These are phyloP conservation scores for Anthopleura xanthogrammica DNA, from an alignment of 92 coral and sea anemone genomes.

Conservation along the genomic window DNA sequence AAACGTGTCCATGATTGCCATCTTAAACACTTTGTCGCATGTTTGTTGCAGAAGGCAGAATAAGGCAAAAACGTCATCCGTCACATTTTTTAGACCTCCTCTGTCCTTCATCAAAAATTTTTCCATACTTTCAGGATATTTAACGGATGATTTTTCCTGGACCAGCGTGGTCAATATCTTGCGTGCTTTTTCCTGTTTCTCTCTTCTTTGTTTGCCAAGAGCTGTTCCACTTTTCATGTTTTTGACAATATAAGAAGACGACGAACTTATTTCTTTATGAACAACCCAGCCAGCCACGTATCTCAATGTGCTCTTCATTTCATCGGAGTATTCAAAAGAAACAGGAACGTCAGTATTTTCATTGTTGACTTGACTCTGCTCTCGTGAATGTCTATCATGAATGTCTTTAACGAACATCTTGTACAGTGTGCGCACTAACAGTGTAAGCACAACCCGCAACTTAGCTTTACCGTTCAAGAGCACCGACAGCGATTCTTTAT, in stretches of 20 bases:
- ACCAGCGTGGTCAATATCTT: too few relatives aligned
- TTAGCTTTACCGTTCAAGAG: not conserved
- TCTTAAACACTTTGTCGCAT: not conserved
- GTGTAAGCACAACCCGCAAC: not conserved
- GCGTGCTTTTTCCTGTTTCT: not conserved
- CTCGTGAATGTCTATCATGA: not conserved
- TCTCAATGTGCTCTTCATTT: not conserved
- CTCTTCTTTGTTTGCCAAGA: not conserved
- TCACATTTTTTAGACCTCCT: conserved; percentile 1
- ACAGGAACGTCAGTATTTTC: not conserved
- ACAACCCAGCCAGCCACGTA: conserved; percentile 4
- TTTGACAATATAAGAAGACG: not conserved
- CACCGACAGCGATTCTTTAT: not conserved
- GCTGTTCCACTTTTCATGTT: not conserved
- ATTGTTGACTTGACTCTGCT: not conserved
- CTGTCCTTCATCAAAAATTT: not conserved
- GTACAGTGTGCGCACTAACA: not conserved
- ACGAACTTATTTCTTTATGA: not conserved
- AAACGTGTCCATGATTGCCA: not conserved
- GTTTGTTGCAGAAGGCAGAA: not conserved
- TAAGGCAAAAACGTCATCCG: not conserved
- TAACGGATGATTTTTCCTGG: not conserved
- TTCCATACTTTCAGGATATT: conserved; percentile 7
- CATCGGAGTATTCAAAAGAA: not conserved
- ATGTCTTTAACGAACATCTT: not conserved